Evolutionary conservation across 2,888 invertebrate species (phyloP), one percentile per base, ranked within the genome.

Genomic region (Eumerus sabulonum): DNA sequence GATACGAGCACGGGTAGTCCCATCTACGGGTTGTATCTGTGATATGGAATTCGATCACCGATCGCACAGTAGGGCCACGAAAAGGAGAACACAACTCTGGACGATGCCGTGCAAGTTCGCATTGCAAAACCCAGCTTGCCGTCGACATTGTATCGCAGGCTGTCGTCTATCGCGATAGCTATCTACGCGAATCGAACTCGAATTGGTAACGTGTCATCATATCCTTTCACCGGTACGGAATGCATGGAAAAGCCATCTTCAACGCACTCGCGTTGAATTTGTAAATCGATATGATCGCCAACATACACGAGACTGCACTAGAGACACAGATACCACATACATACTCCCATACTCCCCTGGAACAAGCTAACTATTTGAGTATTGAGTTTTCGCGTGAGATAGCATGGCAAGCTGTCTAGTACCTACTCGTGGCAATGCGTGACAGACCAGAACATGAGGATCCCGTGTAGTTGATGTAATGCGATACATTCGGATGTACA

Each of bases 371-470:
- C 64, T 44, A 36, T 44, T 48, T 68, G 54, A 68, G 74, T 63
- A 79, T 79, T 79, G 79, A 79, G 74, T 79, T 60, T 74, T 79
- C 79, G 79, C 79, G 74, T 79, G 79, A 79, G 79, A 79, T 79
- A 79, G 73, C 74, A 79, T 42, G 19, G 67, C 17, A 27, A 64
- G 64, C 74, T 79, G 74, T 79, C 79, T 60, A 16, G 12, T 40
- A 40, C n/a, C 48, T 64, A 27, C 38, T 68, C 45, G 68, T 53
- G 56, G 79, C 64, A 64, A 79, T 79, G 79, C 79, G 79, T 79
- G 79, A 79, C 79, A 74, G 79, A 79, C 79, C 74, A 64, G 74
- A 79, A 79, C 79, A 79, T 74, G 74, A 45, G 68, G 74, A 79
- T 79, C 64, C 48, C 79, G 64, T 79, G 79, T 79, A 74, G 59